Conservation (phyloP, 2,797 vertebrate species). For the Syndactyla subalaris region DNA sequence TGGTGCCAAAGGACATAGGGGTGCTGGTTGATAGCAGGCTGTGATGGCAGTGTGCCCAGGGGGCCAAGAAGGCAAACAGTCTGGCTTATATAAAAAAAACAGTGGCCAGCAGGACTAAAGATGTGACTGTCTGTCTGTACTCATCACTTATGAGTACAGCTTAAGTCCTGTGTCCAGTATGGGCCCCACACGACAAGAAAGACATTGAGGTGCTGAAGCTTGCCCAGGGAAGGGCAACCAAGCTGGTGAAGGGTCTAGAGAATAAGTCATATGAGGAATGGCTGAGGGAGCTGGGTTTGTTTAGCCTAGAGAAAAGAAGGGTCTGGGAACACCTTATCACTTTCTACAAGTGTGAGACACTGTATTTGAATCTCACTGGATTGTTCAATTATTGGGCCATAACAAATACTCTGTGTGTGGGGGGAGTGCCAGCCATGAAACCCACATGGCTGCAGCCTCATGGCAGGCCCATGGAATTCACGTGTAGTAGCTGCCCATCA, state of each 20-base stretch:
- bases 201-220: fast-evolving
- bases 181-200: not conserved
- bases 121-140: fast-evolving
- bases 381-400: too few relatives aligned
- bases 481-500: too few relatives aligned
- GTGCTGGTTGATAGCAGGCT: not conserved
- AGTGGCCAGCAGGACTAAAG: not conserved
- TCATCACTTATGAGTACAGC: fast-evolving
- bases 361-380: too few relatives aligned
- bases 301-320: not conserved
- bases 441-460: too few relatives aligned
- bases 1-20: fast-evolving
- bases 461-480: too few relatives aligned
- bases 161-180: not conserved
- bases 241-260: not conserved
- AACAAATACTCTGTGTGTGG: too few relatives aligned
- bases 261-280: not conserved
- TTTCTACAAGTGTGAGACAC: too few relatives aligned
- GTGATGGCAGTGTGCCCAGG: not conserved
- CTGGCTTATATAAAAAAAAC: not conserved
- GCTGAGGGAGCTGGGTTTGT: not conserved
- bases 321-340: too few relatives aligned
- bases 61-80: not conserved
- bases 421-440: too few relatives aligned
- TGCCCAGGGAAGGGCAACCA: too few relatives aligned